These are phyloP conservation scores for Asbolus verrucosus DNA, from an alignment of 1,140 invertebrate species.

Conservation along the genomic window DNA sequence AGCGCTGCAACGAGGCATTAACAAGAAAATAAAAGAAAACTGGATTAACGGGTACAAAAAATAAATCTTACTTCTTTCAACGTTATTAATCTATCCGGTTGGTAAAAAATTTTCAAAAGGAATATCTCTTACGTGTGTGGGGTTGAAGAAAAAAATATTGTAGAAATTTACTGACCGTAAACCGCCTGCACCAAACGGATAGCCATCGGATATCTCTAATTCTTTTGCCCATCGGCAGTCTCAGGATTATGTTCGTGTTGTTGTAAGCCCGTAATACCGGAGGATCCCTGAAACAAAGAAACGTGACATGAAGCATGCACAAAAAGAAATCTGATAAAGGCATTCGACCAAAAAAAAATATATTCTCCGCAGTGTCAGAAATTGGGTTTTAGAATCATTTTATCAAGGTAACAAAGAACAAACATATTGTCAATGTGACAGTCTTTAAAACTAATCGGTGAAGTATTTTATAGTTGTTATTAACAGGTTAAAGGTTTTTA, in stretches of 20 bases:
- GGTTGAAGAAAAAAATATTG: background rate
- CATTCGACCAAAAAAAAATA: background rate
- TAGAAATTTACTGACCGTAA: constrained; percentile 78
- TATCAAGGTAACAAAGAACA: no score
- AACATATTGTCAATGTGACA: no score
- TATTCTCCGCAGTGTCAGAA: no score
- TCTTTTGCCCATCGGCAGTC: constrained; percentile 83
- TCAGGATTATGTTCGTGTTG: constrained; percentile 84
- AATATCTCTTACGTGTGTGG: background rate
- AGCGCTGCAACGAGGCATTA: background rate
- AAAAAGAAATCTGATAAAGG: background rate
- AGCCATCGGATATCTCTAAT: constrained; percentile 90
- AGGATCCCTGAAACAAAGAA: constrained; percentile 77
- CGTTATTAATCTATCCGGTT: no score
- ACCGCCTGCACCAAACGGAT: constrained; percentile 89
- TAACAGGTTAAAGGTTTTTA: no score
- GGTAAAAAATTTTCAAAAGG: background rate
- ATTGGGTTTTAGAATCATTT: no score
- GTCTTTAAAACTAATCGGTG: no score
- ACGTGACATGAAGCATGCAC: constrained; percentile 1
- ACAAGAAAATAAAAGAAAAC: constrained; percentile 14
- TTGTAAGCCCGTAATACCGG: constrained; percentile 80
- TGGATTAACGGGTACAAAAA: background rate
- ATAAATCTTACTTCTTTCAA: no score
- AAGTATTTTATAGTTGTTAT: no score